phyloP scores from a whole-genome alignment of 2,888 invertebrate genomes.

The Diloba caeruleocephala region DNA sequence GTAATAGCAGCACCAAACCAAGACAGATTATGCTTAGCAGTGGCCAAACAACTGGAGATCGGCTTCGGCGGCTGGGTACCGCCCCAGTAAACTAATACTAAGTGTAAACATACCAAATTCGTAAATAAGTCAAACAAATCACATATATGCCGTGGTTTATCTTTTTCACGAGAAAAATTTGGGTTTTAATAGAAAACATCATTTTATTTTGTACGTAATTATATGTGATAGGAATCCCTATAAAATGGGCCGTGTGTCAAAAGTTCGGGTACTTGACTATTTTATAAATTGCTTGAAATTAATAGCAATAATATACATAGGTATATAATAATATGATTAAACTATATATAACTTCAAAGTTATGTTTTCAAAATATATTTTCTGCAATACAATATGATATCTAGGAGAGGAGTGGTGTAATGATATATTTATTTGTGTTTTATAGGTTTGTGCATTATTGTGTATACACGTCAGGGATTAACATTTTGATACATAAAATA shows the following conservation, averaged over 20 bases:
- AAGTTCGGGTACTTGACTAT: conserved; percentile 49
- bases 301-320: too few species aligned
- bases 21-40: conserved; percentile 94
- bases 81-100: conserved; percentile 68
- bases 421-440: conserved; percentile 1
- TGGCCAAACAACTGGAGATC: conserved; percentile 93
- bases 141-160: conserved; percentile 72
- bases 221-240: conserved; percentile 51
- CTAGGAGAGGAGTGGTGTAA: too few species aligned
- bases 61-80: conserved; percentile 95
- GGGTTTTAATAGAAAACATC: conserved; percentile 37
- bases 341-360: too few species aligned
- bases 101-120: conserved; percentile 41
- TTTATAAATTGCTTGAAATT: conserved; percentile 41
- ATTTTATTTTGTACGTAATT: conserved; percentile 57
- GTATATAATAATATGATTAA: too few species aligned
- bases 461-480: not conserved
- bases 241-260: conserved; percentile 44
- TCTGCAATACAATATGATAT: too few species aligned
- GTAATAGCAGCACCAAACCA: conserved; percentile 92
- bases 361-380: too few species aligned
- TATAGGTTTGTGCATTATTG: too few species aligned
- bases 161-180: conserved; percentile 56
- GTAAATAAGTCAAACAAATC: conserved; percentile 58
- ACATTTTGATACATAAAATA: conserved; percentile 25